Evolutionary conservation across 2,797 vertebrate species (phyloP), one percentile per base, ranked within the genome.

Genomic region (Cryptoprocta ferox): DNA sequence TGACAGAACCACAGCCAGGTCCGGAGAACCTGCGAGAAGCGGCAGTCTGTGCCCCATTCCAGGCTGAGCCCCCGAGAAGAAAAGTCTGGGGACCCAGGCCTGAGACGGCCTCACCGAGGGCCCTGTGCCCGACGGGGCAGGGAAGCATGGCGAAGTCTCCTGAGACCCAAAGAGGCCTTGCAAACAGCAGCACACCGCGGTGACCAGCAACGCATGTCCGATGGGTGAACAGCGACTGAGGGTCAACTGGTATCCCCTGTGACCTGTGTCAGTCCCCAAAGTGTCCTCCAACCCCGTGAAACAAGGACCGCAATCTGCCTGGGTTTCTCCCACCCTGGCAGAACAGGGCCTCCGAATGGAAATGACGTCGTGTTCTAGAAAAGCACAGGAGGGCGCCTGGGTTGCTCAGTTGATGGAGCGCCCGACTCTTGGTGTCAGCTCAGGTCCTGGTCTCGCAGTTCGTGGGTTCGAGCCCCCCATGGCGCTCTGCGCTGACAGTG

Each of bases 91-190:
- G 11, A 2, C 61, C 37, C 30, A 75, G 50, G 28, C 42, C 76
- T 42, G 42, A 88, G 6, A 11, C 2, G 75, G 63, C 50, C 53
- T 59, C 0, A 1, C 5, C 28, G 6, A 39, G 18, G 8, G 1
- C 65, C 39, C 48, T 3, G 3, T 0, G 24, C 21, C 37, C 3
- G 2, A 48, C 11, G 0, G 37, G n/a, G 50, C n/a, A 2, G 71
- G 32, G n/a, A 37, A 48, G 59, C 30, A 1, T 19, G 8, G 11
- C 50, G 32, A 35, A 50, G 15, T 82, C 10, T 14, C 0, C 0
- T 21, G 10, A 56, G 56, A 2, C 59, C 39, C 92, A 68, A 48
- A 32, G 66, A 18, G 42, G 13, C 28, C 88, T 65, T 0, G 0
- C 2, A 0, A 56, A 66, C 56, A 80, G 45, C 9, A 65, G 30